Conservation (phyloP, 1,140 invertebrate genomes). For the Aphelinus certus region DNA sequence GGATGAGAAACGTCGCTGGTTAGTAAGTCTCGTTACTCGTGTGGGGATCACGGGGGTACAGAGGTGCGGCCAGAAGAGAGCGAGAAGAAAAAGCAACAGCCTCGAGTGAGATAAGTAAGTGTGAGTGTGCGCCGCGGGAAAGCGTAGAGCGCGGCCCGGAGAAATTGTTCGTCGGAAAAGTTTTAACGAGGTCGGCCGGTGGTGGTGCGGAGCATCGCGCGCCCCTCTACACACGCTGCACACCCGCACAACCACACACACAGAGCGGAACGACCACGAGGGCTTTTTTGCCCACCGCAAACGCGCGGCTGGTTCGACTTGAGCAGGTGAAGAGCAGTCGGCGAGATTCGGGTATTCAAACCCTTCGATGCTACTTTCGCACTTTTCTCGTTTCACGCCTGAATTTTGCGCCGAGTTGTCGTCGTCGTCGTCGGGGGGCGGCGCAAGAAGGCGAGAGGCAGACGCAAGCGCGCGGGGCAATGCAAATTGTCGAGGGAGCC, state of each 20-base stretch:
- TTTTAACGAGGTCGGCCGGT: conserved; percentile 37
- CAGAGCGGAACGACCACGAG: too few relatives aligned
- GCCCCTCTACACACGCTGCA: too few relatives aligned
- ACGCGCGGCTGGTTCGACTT: background rate
- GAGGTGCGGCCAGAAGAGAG: too few relatives aligned
- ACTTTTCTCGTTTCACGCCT: conserved; percentile 46
- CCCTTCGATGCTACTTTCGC: conserved; percentile 42
- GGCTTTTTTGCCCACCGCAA: too few relatives aligned
- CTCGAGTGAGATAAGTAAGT: background rate
- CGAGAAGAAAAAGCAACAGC: too few relatives aligned
- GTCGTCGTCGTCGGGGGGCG: background rate
- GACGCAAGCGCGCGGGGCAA: conserved; percentile 6
- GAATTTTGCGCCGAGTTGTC: conserved; percentile 29
- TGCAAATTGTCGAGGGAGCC: conserved; percentile 8
- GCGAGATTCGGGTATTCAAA: conserved; percentile 16
- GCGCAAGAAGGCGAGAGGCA: conserved; percentile 10
- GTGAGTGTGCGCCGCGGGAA: conserved; percentile 7
- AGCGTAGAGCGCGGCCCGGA: background rate
- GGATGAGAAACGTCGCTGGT: too few relatives aligned
- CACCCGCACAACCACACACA: too few relatives aligned
- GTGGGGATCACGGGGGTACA: too few relatives aligned
- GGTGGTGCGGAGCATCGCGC: too few relatives aligned
- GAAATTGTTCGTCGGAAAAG: conserved; percentile 38
- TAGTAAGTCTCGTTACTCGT: too few relatives aligned
- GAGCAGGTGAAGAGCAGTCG: conserved; percentile 11